Evolutionary conservation across 2,888 invertebrate genomes (phyloP).

Genomic region (Noctuana brunneofusca): DNA sequence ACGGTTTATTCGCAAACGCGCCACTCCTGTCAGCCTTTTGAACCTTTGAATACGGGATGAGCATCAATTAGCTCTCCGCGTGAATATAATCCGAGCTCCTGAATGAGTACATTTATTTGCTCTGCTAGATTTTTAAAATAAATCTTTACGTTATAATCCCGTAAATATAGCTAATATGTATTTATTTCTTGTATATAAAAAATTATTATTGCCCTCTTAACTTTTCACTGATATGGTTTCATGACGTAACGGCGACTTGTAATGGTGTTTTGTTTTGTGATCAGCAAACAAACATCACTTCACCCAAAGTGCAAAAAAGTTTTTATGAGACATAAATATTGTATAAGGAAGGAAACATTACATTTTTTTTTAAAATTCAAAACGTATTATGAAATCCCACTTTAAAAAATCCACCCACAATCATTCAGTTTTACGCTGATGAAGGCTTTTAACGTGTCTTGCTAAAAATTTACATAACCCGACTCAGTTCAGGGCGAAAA

Average conservation of each 20-base stretch:
- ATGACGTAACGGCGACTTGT: neutral
- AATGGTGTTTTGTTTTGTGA: too few species aligned
- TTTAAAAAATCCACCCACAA: neutral
- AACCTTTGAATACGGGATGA: slow-evolving; percentile 69
- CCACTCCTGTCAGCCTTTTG: slow-evolving; percentile 59
- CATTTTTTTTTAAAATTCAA: too few species aligned
- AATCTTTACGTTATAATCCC: neutral
- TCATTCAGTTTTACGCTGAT: neutral
- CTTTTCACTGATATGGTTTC: neutral
- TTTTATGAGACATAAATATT: too few species aligned
- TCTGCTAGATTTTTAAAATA: neutral
- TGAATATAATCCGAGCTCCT: slow-evolving; percentile 29
- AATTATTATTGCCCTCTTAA: neutral
- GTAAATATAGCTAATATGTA: neutral
- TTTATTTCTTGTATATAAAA: neutral
- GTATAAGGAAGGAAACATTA: too few species aligned
- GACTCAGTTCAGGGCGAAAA: neutral
- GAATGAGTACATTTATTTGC: slow-evolving; percentile 7
- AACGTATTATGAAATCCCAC: neutral
- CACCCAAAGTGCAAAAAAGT: too few species aligned
- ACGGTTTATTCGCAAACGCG: slow-evolving; percentile 45
- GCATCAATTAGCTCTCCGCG: slow-evolving; percentile 64
- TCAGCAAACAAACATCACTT: too few species aligned
- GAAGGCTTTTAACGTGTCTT: neutral
- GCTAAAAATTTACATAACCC: slow-evolving; percentile 3